Percentiles rank a stretch among this genome's conserved stretches.
These are phyloP conservation scores for Pygocentrus nattereri DNA, from an alignment of 2,797 vertebrate genomes.

Conservation along the genomic window DNA sequence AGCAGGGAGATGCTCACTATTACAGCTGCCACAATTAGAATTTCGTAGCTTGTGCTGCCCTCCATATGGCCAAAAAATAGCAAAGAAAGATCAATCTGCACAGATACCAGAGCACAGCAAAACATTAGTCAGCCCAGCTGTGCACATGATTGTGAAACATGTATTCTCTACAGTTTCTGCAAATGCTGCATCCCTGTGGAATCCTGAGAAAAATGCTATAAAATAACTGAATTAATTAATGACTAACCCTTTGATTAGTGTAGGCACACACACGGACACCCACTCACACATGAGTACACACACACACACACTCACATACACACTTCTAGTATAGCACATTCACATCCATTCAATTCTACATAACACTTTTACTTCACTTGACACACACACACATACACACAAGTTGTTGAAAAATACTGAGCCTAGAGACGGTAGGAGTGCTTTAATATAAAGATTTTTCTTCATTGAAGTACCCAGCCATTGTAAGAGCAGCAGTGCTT, in stretches of 20 bases:
- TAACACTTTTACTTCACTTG: too few relatives aligned
- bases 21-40: too few relatives aligned
- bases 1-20: too few relatives aligned
- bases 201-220: conserved; percentile 20
- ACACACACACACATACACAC: conserved; percentile 1
- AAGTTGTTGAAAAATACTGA: background rate
- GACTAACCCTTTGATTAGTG: background rate
- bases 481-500: conserved; percentile 16
- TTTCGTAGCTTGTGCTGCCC: too few relatives aligned
- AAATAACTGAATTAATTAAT: conserved; percentile 48
- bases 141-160: conserved; percentile 12
- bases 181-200: conserved; percentile 27
- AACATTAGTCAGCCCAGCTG: conserved; percentile 30
- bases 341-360: background rate
- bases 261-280: background rate
- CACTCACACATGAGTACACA: background rate
- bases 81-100: too few relatives aligned
- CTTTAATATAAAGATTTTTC: conserved; percentile 30
- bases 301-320: background rate
- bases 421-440: background rate
- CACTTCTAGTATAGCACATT: background rate
- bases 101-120: conserved; percentile 28
- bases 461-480: background rate
- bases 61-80: too few relatives aligned
- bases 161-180: conserved; percentile 8